Evolutionary conservation across 2,888 invertebrate species (phyloP), one percentile per base, ranked within the genome.

Genomic region (Tachina grossa): DNA sequence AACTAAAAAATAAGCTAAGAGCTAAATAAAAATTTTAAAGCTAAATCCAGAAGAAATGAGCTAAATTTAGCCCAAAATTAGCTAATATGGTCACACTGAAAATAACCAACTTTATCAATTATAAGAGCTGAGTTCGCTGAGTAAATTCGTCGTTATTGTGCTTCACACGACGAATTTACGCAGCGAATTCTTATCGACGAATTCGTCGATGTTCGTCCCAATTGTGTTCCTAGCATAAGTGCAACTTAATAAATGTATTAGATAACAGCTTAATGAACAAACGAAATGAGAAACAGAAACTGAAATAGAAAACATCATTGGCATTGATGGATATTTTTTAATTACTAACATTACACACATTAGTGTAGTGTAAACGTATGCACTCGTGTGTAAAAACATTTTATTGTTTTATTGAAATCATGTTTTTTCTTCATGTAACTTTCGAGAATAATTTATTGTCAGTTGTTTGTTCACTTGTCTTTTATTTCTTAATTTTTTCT

Each of bases 311-410:
- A 63, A 49, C 22, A 65, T 43, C 69, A 78, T 78, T 80, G 72
- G 72, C 80, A 80, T 80, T 80, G 80, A 80, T 80, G 80, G 80
- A 80, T 80, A 79, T 57, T 66, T 51, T 74, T 80, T 80, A 80
- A 80, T 66, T 80, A 57, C 71, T 63, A 47, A 63, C 41, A 72
- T 55, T 72, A 49, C n/a, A 72, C 51, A 71, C 59, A 22, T 59
- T n/a, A 51, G 51, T 51, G 31, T 59, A 45, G 31, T 78, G 51
- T 69, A 43, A 59, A 61, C 22, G 22, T 69, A 78, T 51, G 61
- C 61, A 78, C 1, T 61, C 59, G 51, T 69, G 69, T 69, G 78
- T 78, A 61, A 22, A 45, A 78, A 69, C n/a, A 41, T 49, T 57
- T 22, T 19, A 59, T 61, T 59, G 51, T 51, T 51, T 57, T n/a